Conservation (phyloP, 2,888 invertebrate genomes). For the Nomada ferruginata region DNA sequence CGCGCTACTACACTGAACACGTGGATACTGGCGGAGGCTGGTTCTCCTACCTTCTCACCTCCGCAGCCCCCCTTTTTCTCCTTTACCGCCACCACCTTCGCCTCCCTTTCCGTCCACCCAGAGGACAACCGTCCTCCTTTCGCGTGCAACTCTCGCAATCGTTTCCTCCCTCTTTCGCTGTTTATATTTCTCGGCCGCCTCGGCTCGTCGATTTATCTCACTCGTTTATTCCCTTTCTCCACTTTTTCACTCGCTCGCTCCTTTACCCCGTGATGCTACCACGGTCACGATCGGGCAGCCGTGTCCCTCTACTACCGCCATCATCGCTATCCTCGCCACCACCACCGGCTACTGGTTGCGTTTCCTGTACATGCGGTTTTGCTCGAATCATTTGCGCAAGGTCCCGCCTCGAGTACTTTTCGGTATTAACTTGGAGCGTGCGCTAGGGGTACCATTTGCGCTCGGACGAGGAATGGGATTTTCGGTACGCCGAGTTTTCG, state of each 20-base stretch:
- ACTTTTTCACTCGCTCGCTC: conserved; percentile 61
- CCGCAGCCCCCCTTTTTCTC: conserved; percentile 71
- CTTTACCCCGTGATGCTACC: conserved; percentile 55
- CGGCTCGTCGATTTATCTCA: conserved; percentile 61
- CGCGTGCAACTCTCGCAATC: conserved; percentile 8
- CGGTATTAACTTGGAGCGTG: conserved; percentile 12
- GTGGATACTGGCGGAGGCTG: conserved; percentile 82
- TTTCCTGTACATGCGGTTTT: conserved; percentile 65
- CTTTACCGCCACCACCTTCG: conserved; percentile 62
- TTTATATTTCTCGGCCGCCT: conserved; percentile 57
- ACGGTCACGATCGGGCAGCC: conserved; percentile 70
- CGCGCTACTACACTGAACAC: conserved; percentile 84
- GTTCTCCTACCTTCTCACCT: conserved; percentile 78
- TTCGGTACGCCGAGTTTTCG: neutral
- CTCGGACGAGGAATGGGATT: neutral
- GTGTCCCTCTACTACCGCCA: conserved; percentile 70
- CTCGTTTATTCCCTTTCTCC: conserved; percentile 66
- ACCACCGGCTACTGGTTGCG: conserved; percentile 63
- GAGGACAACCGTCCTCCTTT: conserved; percentile 34
- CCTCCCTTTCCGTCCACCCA: conserved; percentile 59
- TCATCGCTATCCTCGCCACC: conserved; percentile 61
- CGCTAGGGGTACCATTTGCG: conserved; percentile 12
- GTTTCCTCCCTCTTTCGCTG: conserved; percentile 48
- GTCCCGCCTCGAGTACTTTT: conserved; percentile 57
- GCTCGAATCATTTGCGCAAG: conserved; percentile 44